Base-by-base conservation (phyloP, 2,113 vertebrate species). In the Holacanthus passer region DNA sequence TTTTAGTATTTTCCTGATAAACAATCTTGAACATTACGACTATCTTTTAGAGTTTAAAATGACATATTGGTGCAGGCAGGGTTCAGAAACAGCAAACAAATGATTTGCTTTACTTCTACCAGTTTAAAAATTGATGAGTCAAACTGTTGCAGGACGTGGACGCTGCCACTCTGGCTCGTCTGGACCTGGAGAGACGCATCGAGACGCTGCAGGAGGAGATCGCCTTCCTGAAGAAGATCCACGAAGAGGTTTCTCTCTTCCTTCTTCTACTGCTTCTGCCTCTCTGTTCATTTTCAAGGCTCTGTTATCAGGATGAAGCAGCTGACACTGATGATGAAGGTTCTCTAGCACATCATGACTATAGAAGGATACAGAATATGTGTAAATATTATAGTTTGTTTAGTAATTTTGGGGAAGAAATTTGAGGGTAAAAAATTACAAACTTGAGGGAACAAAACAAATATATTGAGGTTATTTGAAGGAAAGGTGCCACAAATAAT, bases 141-240 rank as follows among this genome's bases (percentile, higher is more conserved):
- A 4, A 59, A 19, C 60, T 37, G 48, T 58, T 43, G 14, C 74
- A 99, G 98, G 98, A 99, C 0, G 98, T 99, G 45, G 98, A 99
- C 0, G 97, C 97, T 0, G 98, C 98, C 86, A 99, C 98, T 0
- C 87, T 99, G 81, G 96, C 97, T 53, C 96, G 97, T 2, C 96
- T 99, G 1, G 98, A 98, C 81, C 93, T 99, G 86, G 98, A 99
- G 90, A 95, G 97, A 83, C 96, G 97, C 82, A 97, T 99, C 0
- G 97, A 99, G 88, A 97, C 97, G 2, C 95, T 99, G 89, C 97
- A 98, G 68, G 98, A 99, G 90, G 97, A 99, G 92, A 99, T 99
- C 0, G 96, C 96, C 14, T 99, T 99, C 97, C 96, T 99, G 75
- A 99, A 98, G 95, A 99, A 96, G 93, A 97, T 99, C 70, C 97